phyloP scores from a whole-genome alignment of 2,888 invertebrate genomes.

The Crematogaster levior region DNA sequence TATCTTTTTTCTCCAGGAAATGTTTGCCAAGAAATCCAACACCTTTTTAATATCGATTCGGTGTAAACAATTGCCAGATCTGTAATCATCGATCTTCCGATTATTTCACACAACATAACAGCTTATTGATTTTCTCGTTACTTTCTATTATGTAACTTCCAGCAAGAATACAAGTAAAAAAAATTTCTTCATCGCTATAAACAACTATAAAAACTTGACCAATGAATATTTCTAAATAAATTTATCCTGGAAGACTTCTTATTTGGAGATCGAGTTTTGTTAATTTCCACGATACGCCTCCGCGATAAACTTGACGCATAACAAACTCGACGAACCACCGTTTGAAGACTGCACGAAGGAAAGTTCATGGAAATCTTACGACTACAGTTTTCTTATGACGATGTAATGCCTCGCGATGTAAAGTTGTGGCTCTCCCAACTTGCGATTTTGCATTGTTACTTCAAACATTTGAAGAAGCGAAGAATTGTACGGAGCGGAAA shows the following conservation, averaged over 20 bases:
- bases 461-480: slow-evolving; percentile 2
- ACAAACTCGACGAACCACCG: not conserved
- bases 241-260: not conserved
- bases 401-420: not conserved
- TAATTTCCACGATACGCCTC: slow-evolving; percentile 5
- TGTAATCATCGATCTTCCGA: slow-evolving; percentile 24
- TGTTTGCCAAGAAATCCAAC: not conserved
- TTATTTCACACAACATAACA: not conserved
- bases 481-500: not conserved
- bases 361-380: slow-evolving; percentile 11
- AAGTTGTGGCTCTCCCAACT: slow-evolving; percentile 25
- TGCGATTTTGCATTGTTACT: not conserved
- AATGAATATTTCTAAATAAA: not conserved
- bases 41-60: not conserved
- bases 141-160: not conserved
- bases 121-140: not conserved
- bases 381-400: slow-evolving; percentile 6
- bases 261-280: not conserved
- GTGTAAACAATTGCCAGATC: slow-evolving; percentile 7
- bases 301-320: not conserved
- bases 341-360: slow-evolving; percentile 5
- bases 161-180: not conserved
- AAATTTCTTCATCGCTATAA: not conserved
- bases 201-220: not conserved
- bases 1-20: not conserved